phyloP scores from a whole-genome alignment of 2,888 invertebrate genomes.

The Heliconius ismenius region DNA sequence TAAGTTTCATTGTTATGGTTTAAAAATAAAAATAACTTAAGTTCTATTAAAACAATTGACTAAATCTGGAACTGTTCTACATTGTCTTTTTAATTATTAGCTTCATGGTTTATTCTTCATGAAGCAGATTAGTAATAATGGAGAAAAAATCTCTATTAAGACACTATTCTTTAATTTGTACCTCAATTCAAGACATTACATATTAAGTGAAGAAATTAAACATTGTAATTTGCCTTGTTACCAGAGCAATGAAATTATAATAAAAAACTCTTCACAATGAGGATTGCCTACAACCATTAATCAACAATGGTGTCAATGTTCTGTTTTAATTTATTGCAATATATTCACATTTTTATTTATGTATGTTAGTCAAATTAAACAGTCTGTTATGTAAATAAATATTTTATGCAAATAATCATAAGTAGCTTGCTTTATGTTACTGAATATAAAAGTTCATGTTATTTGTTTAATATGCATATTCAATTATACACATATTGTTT shows the following conservation, averaged over 20 bases:
- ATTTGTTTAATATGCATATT: neutral
- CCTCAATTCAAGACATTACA: neutral
- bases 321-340: too few species aligned
- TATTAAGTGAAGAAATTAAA: too few species aligned
- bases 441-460: neutral
- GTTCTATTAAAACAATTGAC: neutral
- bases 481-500: neutral
- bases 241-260: neutral
- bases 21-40: neutral
- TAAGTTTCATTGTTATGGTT: constrained; percentile 60
- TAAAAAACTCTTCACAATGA: neutral
- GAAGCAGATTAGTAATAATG: neutral
- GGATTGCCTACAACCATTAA: neutral
- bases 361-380: too few species aligned
- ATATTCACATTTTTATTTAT: too few species aligned
- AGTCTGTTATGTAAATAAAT: neutral
- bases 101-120: neutral
- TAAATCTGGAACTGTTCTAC: neutral
- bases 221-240: too few species aligned
- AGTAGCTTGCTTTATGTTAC: neutral
- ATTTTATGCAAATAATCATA: neutral
- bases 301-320: too few species aligned
- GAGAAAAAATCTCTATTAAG: too few species aligned
- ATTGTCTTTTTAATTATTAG: neutral
- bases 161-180: neutral